Percentiles rank a stretch among this genome's conserved stretches.
phyloP scores from a whole-genome alignment of 2,113 vertebrate genomes.

The Ornithorhynchus anatinus region DNA sequence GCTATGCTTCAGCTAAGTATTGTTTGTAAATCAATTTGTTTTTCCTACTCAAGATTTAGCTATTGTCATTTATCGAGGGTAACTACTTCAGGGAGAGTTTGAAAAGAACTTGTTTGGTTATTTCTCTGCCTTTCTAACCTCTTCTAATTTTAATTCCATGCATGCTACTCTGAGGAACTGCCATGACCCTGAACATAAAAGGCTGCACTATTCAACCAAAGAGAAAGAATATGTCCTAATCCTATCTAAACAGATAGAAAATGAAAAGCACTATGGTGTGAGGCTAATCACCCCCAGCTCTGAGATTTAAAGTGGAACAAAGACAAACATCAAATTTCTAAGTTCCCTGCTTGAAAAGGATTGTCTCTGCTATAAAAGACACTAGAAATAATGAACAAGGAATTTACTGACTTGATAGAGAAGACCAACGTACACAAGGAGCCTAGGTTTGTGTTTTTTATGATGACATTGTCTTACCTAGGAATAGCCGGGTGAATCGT shows the following conservation, averaged over 20 bases:
- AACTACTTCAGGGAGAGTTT: background rate
- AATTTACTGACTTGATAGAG: too few species aligned
- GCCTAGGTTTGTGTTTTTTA: too few species aligned
- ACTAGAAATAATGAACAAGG: too few species aligned
- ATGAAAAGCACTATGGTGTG: conserved; percentile 21
- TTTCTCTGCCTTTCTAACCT: background rate
- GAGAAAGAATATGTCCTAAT: conserved; percentile 19
- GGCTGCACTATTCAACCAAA: conserved; percentile 6
- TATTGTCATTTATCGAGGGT: conserved; percentile 29
- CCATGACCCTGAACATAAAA: conserved; percentile 13
- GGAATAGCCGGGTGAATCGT: too few species aligned
- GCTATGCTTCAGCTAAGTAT: conserved; percentile 14
- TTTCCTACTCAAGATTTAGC: conserved; percentile 18
- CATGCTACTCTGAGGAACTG: background rate
- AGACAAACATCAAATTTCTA: too few species aligned
- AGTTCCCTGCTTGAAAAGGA: too few species aligned
- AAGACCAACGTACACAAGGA: too few species aligned
- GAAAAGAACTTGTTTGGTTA: background rate
- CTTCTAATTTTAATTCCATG: conserved; percentile 2
- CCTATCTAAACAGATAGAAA: conserved; percentile 7
- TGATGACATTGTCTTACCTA: too few species aligned
- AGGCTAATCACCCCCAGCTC: conserved; percentile 28
- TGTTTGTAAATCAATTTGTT: conserved; percentile 28
- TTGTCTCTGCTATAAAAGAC: too few species aligned
- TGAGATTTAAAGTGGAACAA: too few species aligned